Conservation (phyloP, 2,888 invertebrate genomes). For the Fragum whitleyi region DNA sequence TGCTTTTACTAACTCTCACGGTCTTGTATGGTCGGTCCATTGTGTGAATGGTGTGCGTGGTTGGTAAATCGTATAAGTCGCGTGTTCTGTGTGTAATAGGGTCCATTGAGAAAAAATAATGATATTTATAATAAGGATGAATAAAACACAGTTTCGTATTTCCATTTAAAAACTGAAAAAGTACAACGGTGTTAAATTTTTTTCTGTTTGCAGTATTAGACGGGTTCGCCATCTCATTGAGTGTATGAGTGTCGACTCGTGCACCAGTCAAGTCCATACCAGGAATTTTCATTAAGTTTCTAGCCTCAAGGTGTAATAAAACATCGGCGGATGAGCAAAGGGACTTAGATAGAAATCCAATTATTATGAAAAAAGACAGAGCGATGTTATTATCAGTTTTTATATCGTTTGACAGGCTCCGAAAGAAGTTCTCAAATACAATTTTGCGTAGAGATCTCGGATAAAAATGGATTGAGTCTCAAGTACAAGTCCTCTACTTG, state of each 20-base stretch:
- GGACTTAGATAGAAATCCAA: constrained; percentile 59
- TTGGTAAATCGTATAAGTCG: too few species aligned
- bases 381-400: constrained; percentile 53
- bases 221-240: neutral
- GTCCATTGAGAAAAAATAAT: too few species aligned
- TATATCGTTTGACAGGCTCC: constrained; percentile 44
- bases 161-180: too few species aligned
- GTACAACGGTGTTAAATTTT: too few species aligned
- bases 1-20: too few species aligned
- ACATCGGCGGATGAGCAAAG: constrained; percentile 57
- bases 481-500: too few species aligned
- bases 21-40: too few species aligned
- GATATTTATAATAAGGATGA: too few species aligned
- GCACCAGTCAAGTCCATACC: constrained; percentile 20
- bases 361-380: constrained; percentile 60
- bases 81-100: too few species aligned
- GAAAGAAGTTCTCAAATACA: constrained; percentile 28
- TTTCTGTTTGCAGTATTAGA: too few species aligned
- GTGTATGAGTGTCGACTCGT: constrained; percentile 9
- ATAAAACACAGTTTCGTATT: too few species aligned
- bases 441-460: neutral
- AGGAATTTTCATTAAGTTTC: constrained; percentile 57
- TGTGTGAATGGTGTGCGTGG: too few species aligned
- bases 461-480: constrained; percentile 19
- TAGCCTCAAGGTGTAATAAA: constrained; percentile 51